Base-by-base conservation (phyloP, 1,140 invertebrate species). In the Zaprionus vittiger region DNA sequence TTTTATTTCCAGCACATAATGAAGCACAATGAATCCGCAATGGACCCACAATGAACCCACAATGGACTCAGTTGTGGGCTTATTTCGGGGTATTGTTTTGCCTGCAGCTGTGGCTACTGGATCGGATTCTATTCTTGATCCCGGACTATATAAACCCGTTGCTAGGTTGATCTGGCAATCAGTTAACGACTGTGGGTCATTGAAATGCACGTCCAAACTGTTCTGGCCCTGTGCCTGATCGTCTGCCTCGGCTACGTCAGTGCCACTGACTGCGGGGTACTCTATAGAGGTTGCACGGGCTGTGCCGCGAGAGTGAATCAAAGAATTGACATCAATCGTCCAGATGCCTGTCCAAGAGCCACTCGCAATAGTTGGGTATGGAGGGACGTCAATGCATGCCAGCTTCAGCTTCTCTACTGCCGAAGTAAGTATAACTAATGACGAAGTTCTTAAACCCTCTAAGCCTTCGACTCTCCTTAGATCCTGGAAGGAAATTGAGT, bases 201-300 rank as follows among this genome's bases (percentile, higher is more conserved):
- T 41, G 15, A 52, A 62, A 85, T 85, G 82, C 72, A 79, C 20
- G 63, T 73, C 12, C 20, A 55, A 17, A 61, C 49, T 7, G 26
- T 73, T 49, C 22, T 81, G 22, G 57, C 24, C 31, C 5, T 79
- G 0, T 9, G 75, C 22, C 37, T 85, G 41, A 49, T 81, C 4
- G 49, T 73, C n/a, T 61, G 79, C 24, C 79, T 57, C 49, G 55
- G 54, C 17, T 20, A 17, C 14, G 56, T 60, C 15, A 41, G 56
- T 66, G 76, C 65, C 2, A 37, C 15, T 9, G 74, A 85, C 20
- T 85, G 82, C 7, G 57, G 28, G 0, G 47, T 17, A 9, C 41
- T 85, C n/a, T 52, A 24, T n/a, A n/a, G n/a, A n/a, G n/a, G 66
- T 17, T 85, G 82, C 37, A 24, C 26, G 11, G 5, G 31, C 9